Conservation (phyloP, 2,888 invertebrate genomes). For the Habroteleia sp. region DNA sequence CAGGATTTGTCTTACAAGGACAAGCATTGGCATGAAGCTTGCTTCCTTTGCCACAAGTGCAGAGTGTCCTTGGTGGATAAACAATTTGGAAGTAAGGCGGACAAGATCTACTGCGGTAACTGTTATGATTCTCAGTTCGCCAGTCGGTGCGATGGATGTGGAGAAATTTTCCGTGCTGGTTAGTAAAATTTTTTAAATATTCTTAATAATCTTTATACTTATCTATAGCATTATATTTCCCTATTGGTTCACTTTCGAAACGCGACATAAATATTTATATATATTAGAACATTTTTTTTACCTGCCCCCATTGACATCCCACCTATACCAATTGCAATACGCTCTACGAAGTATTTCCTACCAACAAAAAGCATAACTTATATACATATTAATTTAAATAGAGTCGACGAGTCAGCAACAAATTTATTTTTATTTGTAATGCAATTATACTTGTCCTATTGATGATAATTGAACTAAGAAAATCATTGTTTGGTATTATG, state of each 20-base stretch:
- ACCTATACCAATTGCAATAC: no score
- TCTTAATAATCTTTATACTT: no score
- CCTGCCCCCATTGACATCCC: no score
- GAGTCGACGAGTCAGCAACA: no score
- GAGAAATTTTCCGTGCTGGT: conserved; percentile 99
- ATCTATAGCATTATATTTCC: no score
- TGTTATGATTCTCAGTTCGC: conserved; percentile 99
- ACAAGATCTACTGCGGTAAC: conserved; percentile 99
- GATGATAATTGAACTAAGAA: conserved; percentile 32
- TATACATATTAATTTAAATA: no score
- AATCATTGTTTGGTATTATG: conserved; percentile 43
- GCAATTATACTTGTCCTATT: conserved; percentile 12
- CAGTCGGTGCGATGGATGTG: conserved; percentile 99
- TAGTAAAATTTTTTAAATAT: conserved; percentile 81
- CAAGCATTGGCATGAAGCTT: conserved; percentile 99
- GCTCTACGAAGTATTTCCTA: no score
- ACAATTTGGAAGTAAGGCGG: conserved; percentile 99
- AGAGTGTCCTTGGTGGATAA: conserved; percentile 98
- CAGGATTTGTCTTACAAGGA: conserved; percentile 99
- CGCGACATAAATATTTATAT: no score
- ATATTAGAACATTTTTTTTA: no score
- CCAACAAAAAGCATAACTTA: no score
- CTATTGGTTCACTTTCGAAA: no score
- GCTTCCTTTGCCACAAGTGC: conserved; percentile 99
- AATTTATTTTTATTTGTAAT: no score